phyloP scores from a whole-genome alignment of 2,888 invertebrate species.

The Epirrhoe alternata region DNA sequence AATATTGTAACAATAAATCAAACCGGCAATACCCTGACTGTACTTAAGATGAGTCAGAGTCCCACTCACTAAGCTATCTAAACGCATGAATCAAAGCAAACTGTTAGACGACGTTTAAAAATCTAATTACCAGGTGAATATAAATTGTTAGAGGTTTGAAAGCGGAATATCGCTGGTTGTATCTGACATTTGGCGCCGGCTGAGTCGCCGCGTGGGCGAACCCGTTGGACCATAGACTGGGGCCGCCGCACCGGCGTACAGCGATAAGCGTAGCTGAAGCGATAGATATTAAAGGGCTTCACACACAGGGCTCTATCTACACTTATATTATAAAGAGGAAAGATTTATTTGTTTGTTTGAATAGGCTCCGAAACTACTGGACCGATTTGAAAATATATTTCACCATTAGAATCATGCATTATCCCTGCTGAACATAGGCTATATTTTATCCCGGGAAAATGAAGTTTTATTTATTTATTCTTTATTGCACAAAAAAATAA shows the following conservation, averaged over 20 bases:
- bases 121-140: constrained; percentile 54
- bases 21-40: not conserved
- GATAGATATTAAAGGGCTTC: too few species aligned
- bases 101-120: constrained; percentile 51
- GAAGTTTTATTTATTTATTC: too few species aligned
- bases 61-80: constrained; percentile 28
- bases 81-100: constrained; percentile 40
- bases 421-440: too few species aligned
- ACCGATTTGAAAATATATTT: too few species aligned
- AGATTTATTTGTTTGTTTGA: too few species aligned
- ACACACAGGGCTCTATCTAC: too few species aligned
- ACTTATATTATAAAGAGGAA: too few species aligned
- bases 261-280: constrained; percentile 24
- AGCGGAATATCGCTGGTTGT: constrained; percentile 51
- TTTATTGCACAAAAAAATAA: too few species aligned
- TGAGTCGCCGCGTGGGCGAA: constrained; percentile 67
- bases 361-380: too few species aligned
- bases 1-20: not conserved
- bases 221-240: constrained; percentile 60
- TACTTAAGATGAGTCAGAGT: constrained; percentile 10
- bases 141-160: constrained; percentile 52
- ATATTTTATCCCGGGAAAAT: too few species aligned
- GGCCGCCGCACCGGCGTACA: constrained; percentile 44
- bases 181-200: constrained; percentile 63
- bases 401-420: too few species aligned